Base-by-base conservation (phyloP, 1,140 invertebrate genomes). In the Theocolax elegans region DNA sequence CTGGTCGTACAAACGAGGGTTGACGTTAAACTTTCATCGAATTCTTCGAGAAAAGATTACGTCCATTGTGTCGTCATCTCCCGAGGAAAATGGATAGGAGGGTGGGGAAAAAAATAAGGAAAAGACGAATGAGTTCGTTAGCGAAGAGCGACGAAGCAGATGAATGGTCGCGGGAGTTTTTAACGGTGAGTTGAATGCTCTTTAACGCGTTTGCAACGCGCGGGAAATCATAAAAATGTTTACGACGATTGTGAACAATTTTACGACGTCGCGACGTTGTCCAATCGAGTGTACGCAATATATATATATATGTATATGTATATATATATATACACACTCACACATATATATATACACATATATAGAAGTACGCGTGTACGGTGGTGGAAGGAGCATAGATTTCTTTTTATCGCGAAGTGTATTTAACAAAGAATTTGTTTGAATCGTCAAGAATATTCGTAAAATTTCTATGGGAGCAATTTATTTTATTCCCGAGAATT, bases 201-300 rank as follows among this genome's bases (percentile, higher is more conserved):
- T 53, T 53, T 51, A 64, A 31, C 62, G 31, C 31, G 8, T 63
- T 40, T 21, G 44, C 13, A 10, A 7, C 15, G 54, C 58, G 23
- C 48, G 17, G 12, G 27, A 51, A 51, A 53, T 19, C 62, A 53
- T 49, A 64, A 64, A 64, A 64, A n/a, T 40, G 62, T 64, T 64
- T 64, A 53, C 44, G 59, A 31, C 59, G 44, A 62, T 62, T 62
- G 59, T 12, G 3, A 25, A 13, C 10, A 38, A 48, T 48, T 62
- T 62, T 62, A 62, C 17, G 59, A 62, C 8, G 27, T 15, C 4
- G 59, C 59, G 15, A 27, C 40, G 40, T 2, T 21, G 35, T 42
- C 54, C 35, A 58, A 58, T 58, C 12, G 21, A 58, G 54, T 23
- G 35, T 8, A 3, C 13, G 6, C 40, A 35, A 35, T 35, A 6